These are phyloP conservation scores for Anagrus nilaparvatae DNA, from an alignment of 1,140 invertebrate genomes.

Conservation along the genomic window DNA sequence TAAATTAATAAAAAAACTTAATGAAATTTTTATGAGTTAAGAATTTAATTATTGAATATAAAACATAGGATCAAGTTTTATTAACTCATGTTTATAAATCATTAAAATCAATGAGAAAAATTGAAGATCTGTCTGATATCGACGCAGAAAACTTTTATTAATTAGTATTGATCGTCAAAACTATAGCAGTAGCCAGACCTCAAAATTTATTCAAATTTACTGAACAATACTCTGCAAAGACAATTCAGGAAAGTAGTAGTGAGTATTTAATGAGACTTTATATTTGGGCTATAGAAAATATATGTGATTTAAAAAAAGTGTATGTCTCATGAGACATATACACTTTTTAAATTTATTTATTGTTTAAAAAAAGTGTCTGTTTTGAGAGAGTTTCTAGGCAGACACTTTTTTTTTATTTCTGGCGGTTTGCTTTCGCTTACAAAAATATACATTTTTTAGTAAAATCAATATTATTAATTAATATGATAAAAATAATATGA, in stretches of 20 bases:
- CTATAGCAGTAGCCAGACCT: conserved; percentile 75
- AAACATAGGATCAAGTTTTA: conserved; percentile 64
- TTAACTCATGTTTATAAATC: conserved; percentile 66
- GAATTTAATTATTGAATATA: conserved; percentile 12
- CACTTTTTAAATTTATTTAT: too few species aligned
- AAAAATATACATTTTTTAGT: too few species aligned
- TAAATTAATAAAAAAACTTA: too few species aligned
- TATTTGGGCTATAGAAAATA: too few species aligned
- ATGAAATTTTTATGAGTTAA: conserved; percentile 12
- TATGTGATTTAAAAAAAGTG: too few species aligned
- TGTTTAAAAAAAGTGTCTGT: too few species aligned
- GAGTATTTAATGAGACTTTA: conserved; percentile 16
- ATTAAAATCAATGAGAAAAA: conserved; percentile 52
- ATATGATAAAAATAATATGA: too few species aligned
- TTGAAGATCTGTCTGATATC: conserved; percentile 49
- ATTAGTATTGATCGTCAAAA: conserved; percentile 70
- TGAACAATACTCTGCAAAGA: conserved; percentile 45
- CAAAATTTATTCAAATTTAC: conserved; percentile 73
- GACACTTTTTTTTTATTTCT: too few species aligned
- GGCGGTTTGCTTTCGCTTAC: too few species aligned
- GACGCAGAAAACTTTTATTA: conserved; percentile 89
- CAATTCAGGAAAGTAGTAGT: conserved; percentile 41
- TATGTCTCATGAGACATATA: too few species aligned
- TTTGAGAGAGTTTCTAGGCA: too few species aligned
- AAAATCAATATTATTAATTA: too few species aligned